Conservation (phyloP, 2,888 invertebrate genomes). For the Eretmocerus hayati region DNA sequence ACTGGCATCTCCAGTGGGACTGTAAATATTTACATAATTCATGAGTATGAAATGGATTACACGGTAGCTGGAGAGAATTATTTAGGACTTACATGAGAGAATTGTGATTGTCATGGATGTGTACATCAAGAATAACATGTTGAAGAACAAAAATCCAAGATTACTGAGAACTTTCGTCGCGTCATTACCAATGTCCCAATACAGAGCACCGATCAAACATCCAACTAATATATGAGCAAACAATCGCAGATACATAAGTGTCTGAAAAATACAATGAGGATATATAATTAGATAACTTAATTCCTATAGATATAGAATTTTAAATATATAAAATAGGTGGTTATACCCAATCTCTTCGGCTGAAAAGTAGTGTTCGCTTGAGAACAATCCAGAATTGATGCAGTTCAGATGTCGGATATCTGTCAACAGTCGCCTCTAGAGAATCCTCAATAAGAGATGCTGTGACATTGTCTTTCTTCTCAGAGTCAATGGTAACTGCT, state of each 20-base stretch:
- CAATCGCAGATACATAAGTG: conserved; percentile 87
- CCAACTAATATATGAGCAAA: conserved; percentile 92
- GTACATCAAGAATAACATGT: conserved; percentile 98
- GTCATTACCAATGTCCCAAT: conserved; percentile 93
- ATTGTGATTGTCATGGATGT: conserved; percentile 99
- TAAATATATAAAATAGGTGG: too few species aligned
- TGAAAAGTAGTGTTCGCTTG: conserved; percentile 76
- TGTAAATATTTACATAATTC: too few species aligned
- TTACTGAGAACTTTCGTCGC: conserved; percentile 94
- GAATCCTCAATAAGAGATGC: conserved; percentile 60
- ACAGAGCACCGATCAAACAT: conserved; percentile 87
- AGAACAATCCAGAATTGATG: conserved; percentile 84
- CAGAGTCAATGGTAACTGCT: conserved; percentile 56
- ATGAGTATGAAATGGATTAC: neutral
- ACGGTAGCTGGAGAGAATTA: neutral
- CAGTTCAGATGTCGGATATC: conserved; percentile 77
- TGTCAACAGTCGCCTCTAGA: conserved; percentile 51
- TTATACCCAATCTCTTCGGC: conserved; percentile 85
- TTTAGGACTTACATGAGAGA: conserved; percentile 74
- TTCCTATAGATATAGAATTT: neutral
- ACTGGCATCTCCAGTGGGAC: conserved; percentile 96
- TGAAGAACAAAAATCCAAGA: conserved; percentile 94
- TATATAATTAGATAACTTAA: neutral
- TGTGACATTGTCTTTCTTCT: conserved; percentile 66
- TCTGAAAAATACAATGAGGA: conserved; percentile 54